Evolutionary conservation across 1,140 invertebrate genomes (phyloP).

Genomic region (Melitaea cinxia): DNA sequence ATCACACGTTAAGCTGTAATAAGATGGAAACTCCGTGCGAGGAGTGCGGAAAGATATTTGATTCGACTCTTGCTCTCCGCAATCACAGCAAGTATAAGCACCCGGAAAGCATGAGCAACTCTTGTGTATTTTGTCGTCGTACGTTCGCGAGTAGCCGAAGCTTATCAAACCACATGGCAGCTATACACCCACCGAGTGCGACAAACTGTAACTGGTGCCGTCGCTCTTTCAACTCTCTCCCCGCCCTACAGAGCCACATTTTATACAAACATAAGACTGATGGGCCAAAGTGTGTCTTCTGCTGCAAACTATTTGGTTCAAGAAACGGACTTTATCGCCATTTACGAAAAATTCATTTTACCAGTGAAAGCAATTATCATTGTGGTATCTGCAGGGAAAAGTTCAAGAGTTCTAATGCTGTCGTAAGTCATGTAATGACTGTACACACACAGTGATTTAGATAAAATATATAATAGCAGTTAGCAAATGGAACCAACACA

Average conservation of each 20-base stretch:
- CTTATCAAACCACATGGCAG: constrained; percentile 55
- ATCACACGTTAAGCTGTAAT: constrained; percentile 44
- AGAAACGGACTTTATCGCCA: constrained; percentile 42
- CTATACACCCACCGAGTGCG: constrained; percentile 47
- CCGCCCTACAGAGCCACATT: constrained; percentile 53
- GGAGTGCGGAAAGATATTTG: constrained; percentile 52
- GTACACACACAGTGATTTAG: constrained; percentile 6
- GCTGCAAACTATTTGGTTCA: constrained; percentile 52
- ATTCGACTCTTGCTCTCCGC: constrained; percentile 52
- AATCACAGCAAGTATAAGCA: constrained; percentile 67
- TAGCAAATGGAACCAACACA: not conserved
- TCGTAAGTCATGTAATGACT: constrained; percentile 35
- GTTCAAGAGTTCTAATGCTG: constrained; percentile 27
- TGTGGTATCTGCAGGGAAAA: constrained; percentile 31
- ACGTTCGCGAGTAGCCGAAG: constrained; percentile 49
- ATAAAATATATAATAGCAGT: not conserved
- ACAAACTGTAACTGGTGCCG: constrained; percentile 50
- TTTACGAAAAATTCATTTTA: constrained; percentile 42
- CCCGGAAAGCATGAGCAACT: constrained; percentile 43
- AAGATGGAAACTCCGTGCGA: constrained; percentile 48
- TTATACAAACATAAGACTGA: constrained; percentile 52
- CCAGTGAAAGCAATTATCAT: constrained; percentile 20
- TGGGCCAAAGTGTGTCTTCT: constrained; percentile 44
- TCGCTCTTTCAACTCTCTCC: constrained; percentile 49
- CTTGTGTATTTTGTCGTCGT: constrained; percentile 54